Percentiles rank a stretch among this genome's conserved stretches.
phyloP scores from a whole-genome alignment of 2,888 invertebrate species.

The Erpobdella octoculata region DNA sequence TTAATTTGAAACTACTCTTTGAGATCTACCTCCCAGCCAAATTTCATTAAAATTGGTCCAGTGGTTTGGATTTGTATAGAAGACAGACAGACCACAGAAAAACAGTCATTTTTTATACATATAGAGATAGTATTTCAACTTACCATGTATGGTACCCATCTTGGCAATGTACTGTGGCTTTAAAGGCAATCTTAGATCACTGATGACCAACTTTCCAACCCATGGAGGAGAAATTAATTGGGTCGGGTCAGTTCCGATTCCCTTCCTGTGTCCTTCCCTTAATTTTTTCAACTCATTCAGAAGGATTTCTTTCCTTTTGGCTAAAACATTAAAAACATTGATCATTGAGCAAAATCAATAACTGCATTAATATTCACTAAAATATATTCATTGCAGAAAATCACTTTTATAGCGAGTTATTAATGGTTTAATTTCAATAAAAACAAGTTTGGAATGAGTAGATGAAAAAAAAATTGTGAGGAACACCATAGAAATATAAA shows the following conservation, averaged over 20 bases:
- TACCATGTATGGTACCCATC: slow-evolving; percentile 17
- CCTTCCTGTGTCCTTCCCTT: background rate
- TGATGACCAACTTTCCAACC: slow-evolving; percentile 8
- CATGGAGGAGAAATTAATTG: background rate
- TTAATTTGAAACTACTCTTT: background rate
- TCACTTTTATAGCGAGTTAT: no score
- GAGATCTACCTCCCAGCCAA: no score
- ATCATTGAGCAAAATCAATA: no score
- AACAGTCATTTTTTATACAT: background rate
- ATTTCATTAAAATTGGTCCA: no score
- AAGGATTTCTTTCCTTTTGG: slow-evolving; percentile 10
- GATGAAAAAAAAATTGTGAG: no score
- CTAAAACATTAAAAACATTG: background rate
- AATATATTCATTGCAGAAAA: no score
- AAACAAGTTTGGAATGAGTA: no score
- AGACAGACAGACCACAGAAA: background rate
- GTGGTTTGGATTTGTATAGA: background rate
- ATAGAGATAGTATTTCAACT: no score
- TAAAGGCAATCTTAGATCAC: slow-evolving; percentile 22
- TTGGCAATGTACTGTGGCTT: slow-evolving; percentile 29
- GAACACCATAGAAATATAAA: no score
- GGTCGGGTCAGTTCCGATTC: background rate
- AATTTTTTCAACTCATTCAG: background rate
- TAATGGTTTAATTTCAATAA: no score
- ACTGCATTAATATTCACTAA: no score